Conservation (phyloP, 2,888 invertebrate genomes). For the Callyntrura guangdongensis region DNA sequence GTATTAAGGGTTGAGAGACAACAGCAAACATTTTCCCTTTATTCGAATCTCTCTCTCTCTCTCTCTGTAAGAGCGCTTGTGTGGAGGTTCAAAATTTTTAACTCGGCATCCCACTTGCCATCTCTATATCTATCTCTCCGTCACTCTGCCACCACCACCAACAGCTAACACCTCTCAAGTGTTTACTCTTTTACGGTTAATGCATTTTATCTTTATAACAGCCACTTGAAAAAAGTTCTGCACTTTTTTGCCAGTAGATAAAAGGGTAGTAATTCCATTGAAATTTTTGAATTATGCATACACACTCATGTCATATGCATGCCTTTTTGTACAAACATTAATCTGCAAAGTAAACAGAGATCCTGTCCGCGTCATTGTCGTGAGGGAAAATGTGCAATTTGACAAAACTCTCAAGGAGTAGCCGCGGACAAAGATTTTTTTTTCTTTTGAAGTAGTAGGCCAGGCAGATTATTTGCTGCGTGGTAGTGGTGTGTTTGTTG, state of each 20-base stretch:
- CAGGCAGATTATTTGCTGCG: conserved; percentile 9
- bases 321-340: not conserved
- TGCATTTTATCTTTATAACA: not conserved
- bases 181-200: conserved; percentile 36
- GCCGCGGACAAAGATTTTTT: not conserved
- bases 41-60: too few species aligned
- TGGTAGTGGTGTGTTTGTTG: too few species aligned
- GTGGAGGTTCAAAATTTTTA: conserved; percentile 24
- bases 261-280: too few species aligned
- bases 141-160: not conserved
- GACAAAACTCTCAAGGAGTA: too few species aligned
- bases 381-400: conserved; percentile 21
- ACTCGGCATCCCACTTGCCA: too few species aligned
- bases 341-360: conserved; percentile 50
- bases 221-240: conserved; percentile 15
- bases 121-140: too few species aligned
- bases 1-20: not conserved
- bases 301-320: not conserved
- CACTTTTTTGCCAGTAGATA: conserved; percentile 3
- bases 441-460: not conserved
- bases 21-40: conserved; percentile 25
- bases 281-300: not conserved
- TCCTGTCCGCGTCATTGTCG: not conserved
- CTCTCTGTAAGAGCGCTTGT: not conserved
- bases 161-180: conserved; percentile 57